These are phyloP conservation scores for Neocrepidodera transversa DNA, from an alignment of 2,888 invertebrate species.

Conservation along the genomic window DNA sequence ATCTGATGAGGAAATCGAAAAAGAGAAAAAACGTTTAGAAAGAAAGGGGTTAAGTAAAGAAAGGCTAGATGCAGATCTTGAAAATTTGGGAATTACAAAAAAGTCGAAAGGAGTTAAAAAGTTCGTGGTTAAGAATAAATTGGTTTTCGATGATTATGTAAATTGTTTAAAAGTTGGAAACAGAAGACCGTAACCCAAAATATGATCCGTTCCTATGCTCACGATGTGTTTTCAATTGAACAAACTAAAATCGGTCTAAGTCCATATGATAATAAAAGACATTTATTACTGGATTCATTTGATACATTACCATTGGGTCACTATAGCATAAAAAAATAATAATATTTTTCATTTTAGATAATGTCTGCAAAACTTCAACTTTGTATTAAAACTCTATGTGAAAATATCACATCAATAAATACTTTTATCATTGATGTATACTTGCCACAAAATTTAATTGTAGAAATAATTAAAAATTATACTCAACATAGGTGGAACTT, in stretches of 20 bases:
- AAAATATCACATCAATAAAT: too few relatives aligned
- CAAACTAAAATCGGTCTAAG: conserved; percentile 15
- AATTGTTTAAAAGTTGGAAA: conserved; percentile 2
- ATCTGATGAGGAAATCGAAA: background rate
- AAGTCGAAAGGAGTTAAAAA: background rate
- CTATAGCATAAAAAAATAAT: background rate
- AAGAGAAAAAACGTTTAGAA: background rate
- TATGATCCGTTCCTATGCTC: conserved; percentile 3
- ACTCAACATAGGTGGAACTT: too few relatives aligned
- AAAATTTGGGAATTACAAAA: background rate
- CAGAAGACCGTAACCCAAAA: too few relatives aligned
- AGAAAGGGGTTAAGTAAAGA: too few relatives aligned
- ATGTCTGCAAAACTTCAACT: too few relatives aligned
- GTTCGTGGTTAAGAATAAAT: conserved; percentile 8
- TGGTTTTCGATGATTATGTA: conserved; percentile 14
- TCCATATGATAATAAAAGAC: conserved; percentile 12
- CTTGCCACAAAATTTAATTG: too few relatives aligned
- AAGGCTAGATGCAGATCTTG: too few relatives aligned
- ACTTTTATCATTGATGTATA: too few relatives aligned
- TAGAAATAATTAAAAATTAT: too few relatives aligned
- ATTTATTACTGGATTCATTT: conserved; percentile 1
- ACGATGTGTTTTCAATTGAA: conserved; percentile 5
- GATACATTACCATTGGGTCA: conserved; percentile 19
- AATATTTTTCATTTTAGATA: too few relatives aligned
- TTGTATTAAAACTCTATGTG: too few relatives aligned